Percentiles rank a stretch among this genome's conserved stretches.
Evolutionary conservation across 2,797 vertebrate genomes (phyloP).

Genomic region (Phrynocephalus vlangalii): DNA sequence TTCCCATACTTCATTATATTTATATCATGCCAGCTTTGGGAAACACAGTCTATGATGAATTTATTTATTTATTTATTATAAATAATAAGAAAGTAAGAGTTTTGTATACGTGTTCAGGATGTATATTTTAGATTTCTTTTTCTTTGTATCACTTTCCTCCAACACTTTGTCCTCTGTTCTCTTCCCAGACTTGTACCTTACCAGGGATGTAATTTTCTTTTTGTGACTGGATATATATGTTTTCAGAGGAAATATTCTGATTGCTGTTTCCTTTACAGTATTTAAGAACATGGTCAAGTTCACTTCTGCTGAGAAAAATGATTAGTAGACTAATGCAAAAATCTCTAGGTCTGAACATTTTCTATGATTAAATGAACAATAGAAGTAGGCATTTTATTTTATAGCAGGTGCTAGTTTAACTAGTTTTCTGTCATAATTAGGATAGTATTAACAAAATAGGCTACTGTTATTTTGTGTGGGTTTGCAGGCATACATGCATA

Average conservation of each 20-base stretch:
- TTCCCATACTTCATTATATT: background rate
- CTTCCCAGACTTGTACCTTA: background rate
- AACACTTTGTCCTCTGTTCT: background rate
- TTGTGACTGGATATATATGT: background rate
- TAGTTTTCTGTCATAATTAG: background rate
- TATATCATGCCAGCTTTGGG: background rate
- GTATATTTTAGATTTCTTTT: background rate
- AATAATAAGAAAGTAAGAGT: background rate
- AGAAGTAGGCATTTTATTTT: background rate
- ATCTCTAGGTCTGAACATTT: background rate
- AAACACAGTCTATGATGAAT: background rate
- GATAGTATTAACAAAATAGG: background rate
- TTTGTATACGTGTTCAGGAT: background rate
- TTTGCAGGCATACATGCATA: background rate
- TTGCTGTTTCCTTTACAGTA: background rate
- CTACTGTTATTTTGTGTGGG: background rate
- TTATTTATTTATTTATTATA: no score
- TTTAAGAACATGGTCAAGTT: background rate
- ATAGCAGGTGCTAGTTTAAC: background rate
- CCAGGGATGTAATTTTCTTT: background rate
- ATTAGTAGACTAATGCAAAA: no score
- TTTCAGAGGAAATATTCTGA: background rate
- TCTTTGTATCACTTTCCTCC: background rate
- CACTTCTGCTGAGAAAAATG: no score
- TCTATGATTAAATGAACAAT: background rate